These are phyloP conservation scores for Lycocerus yunnanus DNA, from an alignment of 2,888 invertebrate species.

Conservation along the genomic window DNA sequence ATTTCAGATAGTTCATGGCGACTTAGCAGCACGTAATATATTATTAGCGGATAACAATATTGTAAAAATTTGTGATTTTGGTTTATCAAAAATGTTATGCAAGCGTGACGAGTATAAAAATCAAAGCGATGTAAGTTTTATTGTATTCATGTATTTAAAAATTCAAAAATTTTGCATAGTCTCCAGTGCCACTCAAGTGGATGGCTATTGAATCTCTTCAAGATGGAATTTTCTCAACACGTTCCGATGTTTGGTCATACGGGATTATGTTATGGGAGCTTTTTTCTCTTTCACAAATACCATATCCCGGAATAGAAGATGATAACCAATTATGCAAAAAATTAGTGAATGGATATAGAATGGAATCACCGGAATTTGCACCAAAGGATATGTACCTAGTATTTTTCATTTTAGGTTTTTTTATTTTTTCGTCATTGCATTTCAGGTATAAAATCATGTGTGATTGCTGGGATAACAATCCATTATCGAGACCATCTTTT, in stretches of 20 bases:
- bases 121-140: conserved; percentile 74
- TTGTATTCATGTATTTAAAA: too few relatives aligned
- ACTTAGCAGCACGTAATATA: conserved; percentile 90
- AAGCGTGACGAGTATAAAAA: conserved; percentile 90
- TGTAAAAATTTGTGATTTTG: conserved; percentile 97
- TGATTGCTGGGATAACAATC: too few relatives aligned
- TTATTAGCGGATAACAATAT: conserved; percentile 86
- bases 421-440: background rate
- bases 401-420: too few relatives aligned
- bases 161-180: conserved; percentile 60
- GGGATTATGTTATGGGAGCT: conserved; percentile 91
- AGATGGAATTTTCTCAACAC: conserved; percentile 89
- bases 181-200: conserved; percentile 91
- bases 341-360: too few relatives aligned
- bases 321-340: too few relatives aligned
- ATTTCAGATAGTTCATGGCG: conserved; percentile 78
- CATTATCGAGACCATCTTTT: too few relatives aligned
- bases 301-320: too few relatives aligned
- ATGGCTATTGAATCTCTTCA: conserved; percentile 92
- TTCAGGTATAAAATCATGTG: conserved; percentile 51
- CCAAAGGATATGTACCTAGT: conserved; percentile 44
- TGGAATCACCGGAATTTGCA: too few relatives aligned
- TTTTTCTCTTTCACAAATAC: conserved; percentile 79
- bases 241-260: conserved; percentile 94
- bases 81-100: conserved; percentile 88